These are phyloP conservation scores for Xenopus borealis DNA, from an alignment of 2,113 vertebrate genomes.

Conservation along the genomic window DNA sequence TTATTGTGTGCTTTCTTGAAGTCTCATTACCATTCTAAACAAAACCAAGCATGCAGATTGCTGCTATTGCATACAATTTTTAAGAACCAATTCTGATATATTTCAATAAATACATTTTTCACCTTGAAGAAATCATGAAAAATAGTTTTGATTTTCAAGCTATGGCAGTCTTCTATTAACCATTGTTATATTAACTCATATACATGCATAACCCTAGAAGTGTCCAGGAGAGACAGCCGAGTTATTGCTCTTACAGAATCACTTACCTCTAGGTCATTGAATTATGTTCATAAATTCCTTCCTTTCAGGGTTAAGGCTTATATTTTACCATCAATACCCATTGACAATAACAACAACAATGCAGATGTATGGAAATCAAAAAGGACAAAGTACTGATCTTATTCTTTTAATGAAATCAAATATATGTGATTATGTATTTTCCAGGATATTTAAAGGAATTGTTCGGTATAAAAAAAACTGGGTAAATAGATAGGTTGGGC, in stretches of 20 bases:
- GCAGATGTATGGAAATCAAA: not conserved
- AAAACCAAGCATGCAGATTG: slow-evolving; percentile 40
- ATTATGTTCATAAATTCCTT: not conserved
- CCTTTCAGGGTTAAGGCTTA: not conserved
- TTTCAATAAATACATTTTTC: slow-evolving; percentile 46
- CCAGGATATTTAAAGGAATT: too few species aligned
- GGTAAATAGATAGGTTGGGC: too few species aligned
- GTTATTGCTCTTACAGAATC: not conserved
- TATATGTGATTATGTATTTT: too few species aligned
- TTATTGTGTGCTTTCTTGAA: slow-evolving; percentile 50
- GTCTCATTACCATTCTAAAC: slow-evolving; percentile 49
- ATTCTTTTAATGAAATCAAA: not conserved
- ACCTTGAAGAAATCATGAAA: slow-evolving; percentile 43
- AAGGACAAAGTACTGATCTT: not conserved
- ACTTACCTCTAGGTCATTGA: not conserved
- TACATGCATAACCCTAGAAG: slow-evolving; percentile 18
- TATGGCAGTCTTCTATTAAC: slow-evolving; percentile 25
- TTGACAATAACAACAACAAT: not conserved
- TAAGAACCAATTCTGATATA: slow-evolving; percentile 41
- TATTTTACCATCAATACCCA: not conserved
- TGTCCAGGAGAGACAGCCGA: slow-evolving; percentile 14
- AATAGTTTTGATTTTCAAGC: slow-evolving; percentile 44
- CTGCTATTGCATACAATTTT: slow-evolving; percentile 43
- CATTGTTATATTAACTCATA: slow-evolving; percentile 13
- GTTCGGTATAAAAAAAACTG: too few species aligned